phyloP scores from a whole-genome alignment of 2,113 vertebrate species.

The Salvelinus sp. region DNA sequence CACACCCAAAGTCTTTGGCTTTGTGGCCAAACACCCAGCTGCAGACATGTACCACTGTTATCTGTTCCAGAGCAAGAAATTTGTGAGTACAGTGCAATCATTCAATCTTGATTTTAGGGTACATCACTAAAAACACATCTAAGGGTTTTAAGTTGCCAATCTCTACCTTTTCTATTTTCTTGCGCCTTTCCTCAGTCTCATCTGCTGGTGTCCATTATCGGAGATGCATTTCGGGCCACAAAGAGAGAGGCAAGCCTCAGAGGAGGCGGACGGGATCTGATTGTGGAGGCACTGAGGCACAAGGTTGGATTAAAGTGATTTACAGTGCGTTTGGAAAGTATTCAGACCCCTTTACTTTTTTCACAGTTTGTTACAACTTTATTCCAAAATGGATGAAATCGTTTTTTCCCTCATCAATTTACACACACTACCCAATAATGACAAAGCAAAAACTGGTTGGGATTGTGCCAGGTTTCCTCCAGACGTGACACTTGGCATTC shows the following conservation, averaged over 20 bases:
- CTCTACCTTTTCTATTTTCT: neutral
- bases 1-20: conserved; percentile 69
- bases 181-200: conserved; percentile 57
- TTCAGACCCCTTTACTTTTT: no score
- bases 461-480: no score
- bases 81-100: conserved; percentile 64
- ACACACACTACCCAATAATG: no score
- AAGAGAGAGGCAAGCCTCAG: conserved; percentile 34
- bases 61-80: conserved; percentile 70
- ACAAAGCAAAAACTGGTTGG: no score
- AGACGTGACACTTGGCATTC: no score
- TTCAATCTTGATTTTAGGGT: neutral
- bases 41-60: conserved; percentile 70
- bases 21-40: conserved; percentile 69
- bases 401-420: no score
- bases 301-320: conserved; percentile 55
- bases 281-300: conserved; percentile 75
- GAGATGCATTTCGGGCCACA: conserved; percentile 61
- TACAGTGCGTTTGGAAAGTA: neutral
- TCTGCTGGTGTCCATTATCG: conserved; percentile 70
- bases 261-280: conserved; percentile 64
- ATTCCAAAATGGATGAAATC: no score
- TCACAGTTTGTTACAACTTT: no score
- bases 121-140: neutral
- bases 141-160: neutral